Conservation (phyloP, 2,113 vertebrate species). For the Xiphophorus hellerii region DNA sequence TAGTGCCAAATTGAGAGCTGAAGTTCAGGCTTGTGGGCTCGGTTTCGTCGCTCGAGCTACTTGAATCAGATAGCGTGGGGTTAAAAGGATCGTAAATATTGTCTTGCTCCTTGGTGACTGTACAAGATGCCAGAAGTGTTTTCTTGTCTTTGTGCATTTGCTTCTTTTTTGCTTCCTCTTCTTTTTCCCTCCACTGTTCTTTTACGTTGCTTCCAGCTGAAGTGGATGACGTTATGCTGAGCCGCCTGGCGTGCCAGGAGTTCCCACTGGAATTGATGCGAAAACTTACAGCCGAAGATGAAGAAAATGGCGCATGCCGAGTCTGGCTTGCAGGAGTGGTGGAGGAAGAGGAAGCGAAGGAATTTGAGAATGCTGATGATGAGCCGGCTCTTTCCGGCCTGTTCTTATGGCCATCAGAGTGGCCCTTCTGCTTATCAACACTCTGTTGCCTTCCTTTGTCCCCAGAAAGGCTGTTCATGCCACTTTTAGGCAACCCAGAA, state of each 20-base stretch:
- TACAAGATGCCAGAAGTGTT: slow-evolving; percentile 56
- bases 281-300: slow-evolving; percentile 86
- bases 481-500: slow-evolving; percentile 78
- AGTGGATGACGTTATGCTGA: slow-evolving; percentile 71
- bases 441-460: slow-evolving; percentile 78
- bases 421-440: slow-evolving; percentile 70
- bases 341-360: slow-evolving; percentile 47
- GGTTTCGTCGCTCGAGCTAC: slow-evolving; percentile 73
- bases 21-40: slow-evolving; percentile 34
- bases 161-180: slow-evolving; percentile 79
- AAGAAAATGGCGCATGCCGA: slow-evolving; percentile 49
- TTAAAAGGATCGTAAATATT: slow-evolving; percentile 95
- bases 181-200: slow-evolving; percentile 68
- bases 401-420: slow-evolving; percentile 69
- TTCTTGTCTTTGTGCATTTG: slow-evolving; percentile 65
- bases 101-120: slow-evolving; percentile 78
- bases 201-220: slow-evolving; percentile 72
- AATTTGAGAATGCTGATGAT: slow-evolving; percentile 69
- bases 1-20: background rate
- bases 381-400: slow-evolving; percentile 38
- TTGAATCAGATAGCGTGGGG: slow-evolving; percentile 92
- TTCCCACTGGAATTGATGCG: slow-evolving; percentile 91
- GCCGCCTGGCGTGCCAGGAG: slow-evolving; percentile 79
- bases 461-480: slow-evolving; percentile 86
- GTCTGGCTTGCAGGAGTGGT: slow-evolving; percentile 52